These are phyloP conservation scores for Tenualosa ilisha DNA, from an alignment of 2,797 vertebrate species.

Conservation along the genomic window DNA sequence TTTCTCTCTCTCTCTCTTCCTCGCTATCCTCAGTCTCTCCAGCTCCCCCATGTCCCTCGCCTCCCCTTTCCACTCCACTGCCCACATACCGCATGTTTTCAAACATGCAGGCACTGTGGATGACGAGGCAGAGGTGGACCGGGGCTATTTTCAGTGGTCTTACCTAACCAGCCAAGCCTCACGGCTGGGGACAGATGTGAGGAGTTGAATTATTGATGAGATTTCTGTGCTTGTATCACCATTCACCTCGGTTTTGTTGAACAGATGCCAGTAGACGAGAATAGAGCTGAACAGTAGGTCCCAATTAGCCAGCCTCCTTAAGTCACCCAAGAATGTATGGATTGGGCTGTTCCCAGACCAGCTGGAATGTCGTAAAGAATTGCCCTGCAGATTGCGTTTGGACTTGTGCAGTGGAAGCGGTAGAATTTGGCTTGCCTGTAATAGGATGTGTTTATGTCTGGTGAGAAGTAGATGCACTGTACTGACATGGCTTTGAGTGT, in stretches of 20 bases:
- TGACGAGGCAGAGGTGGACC: slow-evolving; percentile 11
- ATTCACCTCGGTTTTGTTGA: neutral
- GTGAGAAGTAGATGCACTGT: neutral
- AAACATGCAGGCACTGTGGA: slow-evolving; percentile 10
- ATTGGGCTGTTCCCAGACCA: neutral
- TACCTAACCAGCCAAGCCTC: slow-evolving; percentile 42
- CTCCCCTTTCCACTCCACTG: neutral
- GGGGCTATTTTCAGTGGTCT: slow-evolving; percentile 42
- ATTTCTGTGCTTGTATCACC: neutral
- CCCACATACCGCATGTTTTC: slow-evolving; percentile 20
- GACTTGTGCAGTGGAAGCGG: neutral
- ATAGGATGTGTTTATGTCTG: neutral
- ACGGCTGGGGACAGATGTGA: slow-evolving; percentile 44
- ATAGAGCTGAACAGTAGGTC: neutral
- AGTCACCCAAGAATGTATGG: neutral
- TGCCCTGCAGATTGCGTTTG: neutral
- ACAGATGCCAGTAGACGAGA: neutral
- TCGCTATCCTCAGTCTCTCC: neutral
- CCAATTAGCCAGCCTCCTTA: neutral
- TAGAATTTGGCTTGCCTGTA: neutral
- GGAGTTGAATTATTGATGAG: slow-evolving; percentile 41
- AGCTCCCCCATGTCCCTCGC: neutral
- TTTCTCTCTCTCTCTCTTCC: neutral
- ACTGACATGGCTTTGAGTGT: neutral
- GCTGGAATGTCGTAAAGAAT: neutral